Percentiles rank a stretch among this genome's conserved stretches.
Evolutionary conservation across 2,797 vertebrate species (phyloP).

Genomic region (Tachyglossus aculeatus): DNA sequence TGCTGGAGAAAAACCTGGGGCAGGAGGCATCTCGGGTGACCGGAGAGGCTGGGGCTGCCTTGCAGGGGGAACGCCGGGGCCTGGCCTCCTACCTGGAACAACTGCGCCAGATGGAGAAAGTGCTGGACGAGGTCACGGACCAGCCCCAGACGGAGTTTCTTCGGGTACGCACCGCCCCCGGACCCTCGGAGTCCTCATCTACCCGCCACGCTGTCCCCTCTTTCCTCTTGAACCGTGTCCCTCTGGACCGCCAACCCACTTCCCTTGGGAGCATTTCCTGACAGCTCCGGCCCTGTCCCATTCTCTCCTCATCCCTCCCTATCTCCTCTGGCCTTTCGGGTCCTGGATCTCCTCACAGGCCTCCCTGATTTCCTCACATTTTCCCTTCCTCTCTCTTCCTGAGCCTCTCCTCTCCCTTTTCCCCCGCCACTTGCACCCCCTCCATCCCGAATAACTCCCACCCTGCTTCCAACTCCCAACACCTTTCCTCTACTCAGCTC

Average conservation of each 20-base stretch:
- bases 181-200: too few relatives aligned
- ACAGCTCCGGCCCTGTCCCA: too few relatives aligned
- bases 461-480: not conserved
- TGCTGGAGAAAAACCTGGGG: slow-evolving; percentile 61
- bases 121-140: slow-evolving; percentile 66
- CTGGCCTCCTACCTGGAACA: slow-evolving; percentile 70
- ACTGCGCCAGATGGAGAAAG: slow-evolving; percentile 70
- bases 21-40: slow-evolving; percentile 56
- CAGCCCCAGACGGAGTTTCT: slow-evolving; percentile 72
- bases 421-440: too few relatives aligned
- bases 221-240: too few relatives aligned
- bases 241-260: too few relatives aligned
- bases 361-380: not conserved
- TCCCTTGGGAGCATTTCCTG: too few relatives aligned
- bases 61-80: slow-evolving; percentile 60
- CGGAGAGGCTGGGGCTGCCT: slow-evolving; percentile 42
- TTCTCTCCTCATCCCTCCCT: too few relatives aligned
- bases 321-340: not conserved
- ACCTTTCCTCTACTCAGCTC: not conserved
- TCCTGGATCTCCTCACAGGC: not conserved
- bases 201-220: too few relatives aligned
- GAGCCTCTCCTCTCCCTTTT: not conserved
- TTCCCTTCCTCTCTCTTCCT: not conserved
- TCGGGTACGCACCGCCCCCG: slow-evolving; percentile 68
- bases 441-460: too few relatives aligned